Percentiles rank a stretch among this genome's conserved stretches.
These are phyloP conservation scores for Syritta pipiens DNA, from an alignment of 2,888 invertebrate genomes.

Conservation along the genomic window DNA sequence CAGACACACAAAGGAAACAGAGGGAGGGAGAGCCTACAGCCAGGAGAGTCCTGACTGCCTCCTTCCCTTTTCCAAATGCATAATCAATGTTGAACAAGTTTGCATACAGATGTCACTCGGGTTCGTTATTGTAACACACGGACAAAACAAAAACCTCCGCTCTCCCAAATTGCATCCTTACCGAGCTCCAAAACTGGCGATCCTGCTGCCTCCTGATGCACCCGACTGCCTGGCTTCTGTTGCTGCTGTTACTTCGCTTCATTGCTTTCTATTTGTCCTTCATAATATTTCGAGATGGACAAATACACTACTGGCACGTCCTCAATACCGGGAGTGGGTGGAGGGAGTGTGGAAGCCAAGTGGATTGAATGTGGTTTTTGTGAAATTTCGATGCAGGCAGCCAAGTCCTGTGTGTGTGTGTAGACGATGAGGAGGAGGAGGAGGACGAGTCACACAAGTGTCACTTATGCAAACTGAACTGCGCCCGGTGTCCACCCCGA, in stretches of 20 bases:
- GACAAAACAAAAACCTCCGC: constrained; percentile 56
- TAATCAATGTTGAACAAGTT: constrained; percentile 68
- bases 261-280: constrained; percentile 64
- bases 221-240: neutral
- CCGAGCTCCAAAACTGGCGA: constrained; percentile 6
- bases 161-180: constrained; percentile 44
- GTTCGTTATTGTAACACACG: constrained; percentile 68
- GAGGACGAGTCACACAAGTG: constrained; percentile 40
- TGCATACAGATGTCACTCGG: constrained; percentile 67
- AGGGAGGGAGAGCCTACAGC: constrained; percentile 14
- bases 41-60: constrained; percentile 21
- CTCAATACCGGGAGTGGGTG: constrained; percentile 9
- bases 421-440: neutral
- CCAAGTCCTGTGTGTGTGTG: constrained; percentile 7
- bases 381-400: constrained; percentile 53
- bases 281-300: constrained; percentile 66
- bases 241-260: constrained; percentile 42
- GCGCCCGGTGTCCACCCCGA: constrained; percentile 13
- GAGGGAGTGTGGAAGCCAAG: neutral
- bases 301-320: constrained; percentile 48
- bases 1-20: constrained; percentile 19
- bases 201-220: neutral
- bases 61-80: constrained; percentile 27
- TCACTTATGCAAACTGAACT: constrained; percentile 64
- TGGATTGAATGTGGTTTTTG: constrained; percentile 65